Conservation (phyloP, 2,888 invertebrate species). For the Stomorhina lunata region DNA sequence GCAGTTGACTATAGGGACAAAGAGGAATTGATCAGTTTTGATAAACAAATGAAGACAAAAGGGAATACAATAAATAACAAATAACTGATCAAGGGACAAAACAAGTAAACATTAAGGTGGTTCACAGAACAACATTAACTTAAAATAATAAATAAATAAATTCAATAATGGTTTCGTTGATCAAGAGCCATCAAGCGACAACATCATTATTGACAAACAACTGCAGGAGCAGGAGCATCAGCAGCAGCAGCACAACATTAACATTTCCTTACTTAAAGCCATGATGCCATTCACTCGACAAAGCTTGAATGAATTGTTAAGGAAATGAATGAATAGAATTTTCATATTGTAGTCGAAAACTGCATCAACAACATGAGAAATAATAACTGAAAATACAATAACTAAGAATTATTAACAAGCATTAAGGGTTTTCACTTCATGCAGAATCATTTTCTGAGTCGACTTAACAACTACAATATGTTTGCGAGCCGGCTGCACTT, state of each 20-base stretch:
- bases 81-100: too few relatives aligned
- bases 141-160: too few relatives aligned
- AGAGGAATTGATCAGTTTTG: not conserved
- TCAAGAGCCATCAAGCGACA: too few relatives aligned
- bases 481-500: too few relatives aligned
- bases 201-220: conserved; percentile 56
- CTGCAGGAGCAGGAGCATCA: conserved; percentile 50
- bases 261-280: conserved; percentile 44
- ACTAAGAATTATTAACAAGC: not conserved
- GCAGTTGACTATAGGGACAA: not conserved
- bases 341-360: conserved; percentile 3
- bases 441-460: too few relatives aligned
- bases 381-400: not conserved
- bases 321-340: conserved; percentile 41
- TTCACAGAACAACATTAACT: too few relatives aligned
- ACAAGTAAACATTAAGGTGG: too few relatives aligned
- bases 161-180: too few relatives aligned
- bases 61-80: not conserved
- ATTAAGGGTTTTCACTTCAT: not conserved
- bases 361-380: not conserved
- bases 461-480: too few relatives aligned
- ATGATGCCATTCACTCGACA: conserved; percentile 16
- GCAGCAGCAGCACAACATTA: too few relatives aligned
- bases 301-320: conserved; percentile 42
- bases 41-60: not conserved